Evolutionary conservation across 1,140 invertebrate genomes (phyloP).

Genomic region (Drosophila guanche): DNA sequence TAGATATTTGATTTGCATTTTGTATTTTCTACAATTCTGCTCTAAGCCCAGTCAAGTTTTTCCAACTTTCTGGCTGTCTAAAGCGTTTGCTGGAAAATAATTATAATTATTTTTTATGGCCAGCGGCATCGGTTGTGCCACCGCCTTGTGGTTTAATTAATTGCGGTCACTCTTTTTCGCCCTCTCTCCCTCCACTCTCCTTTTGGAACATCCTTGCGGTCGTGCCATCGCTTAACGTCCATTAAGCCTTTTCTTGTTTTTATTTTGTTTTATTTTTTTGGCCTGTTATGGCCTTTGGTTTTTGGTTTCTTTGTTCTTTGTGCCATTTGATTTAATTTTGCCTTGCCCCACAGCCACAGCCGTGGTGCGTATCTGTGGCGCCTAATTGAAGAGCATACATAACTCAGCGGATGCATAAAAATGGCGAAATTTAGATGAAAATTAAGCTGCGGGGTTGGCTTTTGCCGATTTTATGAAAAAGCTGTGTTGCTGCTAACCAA

Average conservation of each 20-base stretch:
- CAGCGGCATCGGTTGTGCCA: constrained; percentile 12
- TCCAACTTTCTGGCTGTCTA: background rate
- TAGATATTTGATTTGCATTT: background rate
- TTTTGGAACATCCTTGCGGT: constrained; percentile 43
- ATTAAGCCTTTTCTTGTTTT: constrained; percentile 66
- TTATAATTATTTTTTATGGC: constrained; percentile 73
- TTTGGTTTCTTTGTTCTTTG: constrained; percentile 22
- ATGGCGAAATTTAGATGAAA: constrained; percentile 40
- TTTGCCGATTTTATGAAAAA: constrained; percentile 14
- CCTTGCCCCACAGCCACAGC: constrained; percentile 44
- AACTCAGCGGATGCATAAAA: constrained; percentile 55
- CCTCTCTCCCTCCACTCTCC: background rate
- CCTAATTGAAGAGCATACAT: constrained; percentile 53
- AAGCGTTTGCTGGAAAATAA: constrained; percentile 37
- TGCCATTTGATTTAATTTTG: constrained; percentile 69
- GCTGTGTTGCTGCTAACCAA: constrained; percentile 13
- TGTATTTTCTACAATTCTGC: background rate
- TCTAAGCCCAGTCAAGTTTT: background rate
- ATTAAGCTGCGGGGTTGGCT: constrained; percentile 20
- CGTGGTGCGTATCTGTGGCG: constrained; percentile 24
- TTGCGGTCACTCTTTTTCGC: constrained; percentile 67
- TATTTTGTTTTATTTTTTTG: constrained; percentile 2
- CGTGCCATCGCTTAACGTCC: constrained; percentile 61
- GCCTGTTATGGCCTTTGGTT: constrained; percentile 12
- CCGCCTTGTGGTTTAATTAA: constrained; percentile 73